phyloP scores from a whole-genome alignment of 1,140 invertebrate genomes.

The Euwallacea similis region DNA sequence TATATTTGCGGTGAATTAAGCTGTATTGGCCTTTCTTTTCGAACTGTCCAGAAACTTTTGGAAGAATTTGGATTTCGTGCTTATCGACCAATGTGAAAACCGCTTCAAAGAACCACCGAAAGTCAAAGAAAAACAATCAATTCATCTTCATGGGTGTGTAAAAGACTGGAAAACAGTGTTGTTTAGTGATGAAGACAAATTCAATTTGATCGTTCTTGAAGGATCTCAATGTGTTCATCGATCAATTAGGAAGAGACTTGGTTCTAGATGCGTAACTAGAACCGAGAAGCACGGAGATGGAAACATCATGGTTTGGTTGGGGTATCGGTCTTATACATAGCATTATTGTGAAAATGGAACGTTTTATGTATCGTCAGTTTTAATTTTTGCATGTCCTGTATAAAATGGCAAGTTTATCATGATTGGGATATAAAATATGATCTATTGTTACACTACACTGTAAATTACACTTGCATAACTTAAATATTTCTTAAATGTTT shows the following conservation, averaged over 20 bases:
- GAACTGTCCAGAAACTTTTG: background rate
- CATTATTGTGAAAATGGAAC: background rate
- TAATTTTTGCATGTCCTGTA: too few relatives aligned
- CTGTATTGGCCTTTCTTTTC: background rate
- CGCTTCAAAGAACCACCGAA: too few relatives aligned
- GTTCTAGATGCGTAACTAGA: background rate
- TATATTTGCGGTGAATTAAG: background rate
- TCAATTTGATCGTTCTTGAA: background rate
- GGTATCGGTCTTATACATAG: background rate
- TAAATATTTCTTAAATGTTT: too few relatives aligned
- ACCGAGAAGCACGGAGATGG: background rate
- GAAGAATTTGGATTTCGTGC: background rate
- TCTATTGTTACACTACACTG: too few relatives aligned
- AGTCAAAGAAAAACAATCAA: conserved; percentile 1
- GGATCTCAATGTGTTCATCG: background rate
- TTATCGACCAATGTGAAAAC: background rate
- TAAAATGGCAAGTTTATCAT: too few relatives aligned
- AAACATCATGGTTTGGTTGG: background rate
- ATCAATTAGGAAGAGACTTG: background rate
- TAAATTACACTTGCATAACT: too few relatives aligned
- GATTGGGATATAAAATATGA: too few relatives aligned
- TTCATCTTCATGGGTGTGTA: background rate
- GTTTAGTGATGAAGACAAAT: background rate
- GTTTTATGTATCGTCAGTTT: too few relatives aligned
- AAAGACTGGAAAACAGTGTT: background rate